Percentiles rank a stretch among this genome's conserved stretches.
Conservation (phyloP, 2,113 vertebrate species). For the Mustela lutreola region DNA sequence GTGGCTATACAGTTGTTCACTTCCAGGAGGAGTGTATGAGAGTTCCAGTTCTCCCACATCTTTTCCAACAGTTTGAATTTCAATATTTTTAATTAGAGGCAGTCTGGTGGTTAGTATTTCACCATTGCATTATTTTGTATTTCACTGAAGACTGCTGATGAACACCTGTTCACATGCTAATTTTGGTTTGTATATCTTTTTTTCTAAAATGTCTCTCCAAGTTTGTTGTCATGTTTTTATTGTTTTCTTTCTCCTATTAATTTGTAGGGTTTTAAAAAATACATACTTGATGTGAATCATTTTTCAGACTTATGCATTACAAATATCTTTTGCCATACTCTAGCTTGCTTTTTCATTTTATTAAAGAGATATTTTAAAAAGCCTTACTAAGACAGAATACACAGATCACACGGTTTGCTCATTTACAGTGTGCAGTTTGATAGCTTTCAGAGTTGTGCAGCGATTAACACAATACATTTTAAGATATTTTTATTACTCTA, state of each 20-base stretch:
- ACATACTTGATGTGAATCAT: not conserved
- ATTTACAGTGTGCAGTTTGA: not conserved
- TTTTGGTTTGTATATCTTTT: not conserved
- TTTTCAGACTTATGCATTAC: not conserved
- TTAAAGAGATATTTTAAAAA: not conserved
- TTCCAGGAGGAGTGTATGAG: slow-evolving; percentile 11
- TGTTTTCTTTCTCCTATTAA: slow-evolving; percentile 7
- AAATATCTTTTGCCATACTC: slow-evolving; percentile 19
- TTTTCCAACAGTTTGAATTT: not conserved
- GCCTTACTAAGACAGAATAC: not conserved
- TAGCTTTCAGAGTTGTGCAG: slow-evolving; percentile 27
- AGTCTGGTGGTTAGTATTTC: not conserved
- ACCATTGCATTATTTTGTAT: not conserved
- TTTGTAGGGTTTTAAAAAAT: not conserved
- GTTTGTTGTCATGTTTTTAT: not conserved
- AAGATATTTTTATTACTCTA: not conserved
- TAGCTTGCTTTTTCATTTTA: not conserved
- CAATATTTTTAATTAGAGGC: slow-evolving; percentile 47
- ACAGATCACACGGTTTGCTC: not conserved
- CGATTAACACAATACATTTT: not conserved
- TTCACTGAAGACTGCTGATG: not conserved
- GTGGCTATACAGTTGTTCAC: not conserved
- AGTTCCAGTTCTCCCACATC: not conserved
- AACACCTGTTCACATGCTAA: not conserved
- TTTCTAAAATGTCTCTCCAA: slow-evolving; percentile 22